Evolutionary conservation across 2,113 vertebrate genomes (phyloP).

Genomic region (Amphiprion percula): DNA sequence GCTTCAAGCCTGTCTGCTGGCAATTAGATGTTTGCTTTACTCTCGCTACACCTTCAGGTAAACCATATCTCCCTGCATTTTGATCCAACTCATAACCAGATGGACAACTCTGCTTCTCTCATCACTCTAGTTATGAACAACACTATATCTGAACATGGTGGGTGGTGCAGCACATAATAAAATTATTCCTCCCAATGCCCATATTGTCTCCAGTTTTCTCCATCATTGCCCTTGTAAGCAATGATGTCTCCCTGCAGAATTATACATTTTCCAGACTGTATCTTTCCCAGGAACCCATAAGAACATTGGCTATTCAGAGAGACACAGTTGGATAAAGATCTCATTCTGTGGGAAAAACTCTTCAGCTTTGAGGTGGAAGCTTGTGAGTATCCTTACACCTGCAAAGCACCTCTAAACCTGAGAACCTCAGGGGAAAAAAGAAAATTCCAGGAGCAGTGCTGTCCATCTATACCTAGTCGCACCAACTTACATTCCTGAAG

Average conservation of each 20-base stretch:
- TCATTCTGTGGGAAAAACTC: neutral
- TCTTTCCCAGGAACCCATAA: neutral
- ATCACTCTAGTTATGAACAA: neutral
- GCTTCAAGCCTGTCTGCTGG: neutral
- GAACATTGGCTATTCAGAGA: neutral
- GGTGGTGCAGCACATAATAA: neutral
- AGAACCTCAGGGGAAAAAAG: neutral
- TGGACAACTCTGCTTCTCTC: neutral
- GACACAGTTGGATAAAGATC: neutral
- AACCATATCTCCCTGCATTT: neutral
- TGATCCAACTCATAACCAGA: slow-evolving; percentile 19
- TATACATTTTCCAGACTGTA: neutral
- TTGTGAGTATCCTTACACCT: neutral
- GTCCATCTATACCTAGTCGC: no score
- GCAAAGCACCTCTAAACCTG: neutral
- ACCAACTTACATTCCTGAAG: neutral
- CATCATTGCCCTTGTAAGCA: neutral
- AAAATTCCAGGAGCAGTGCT: neutral
- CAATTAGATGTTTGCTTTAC: neutral
- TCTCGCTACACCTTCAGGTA: neutral
- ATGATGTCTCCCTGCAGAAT: neutral
- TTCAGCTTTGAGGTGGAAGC: no score
- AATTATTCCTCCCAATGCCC: neutral
- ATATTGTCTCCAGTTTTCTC: neutral
- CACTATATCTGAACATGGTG: neutral